Evolutionary conservation across 2,113 vertebrate species (phyloP).

Genomic region (Rhynchomys soricoides): DNA sequence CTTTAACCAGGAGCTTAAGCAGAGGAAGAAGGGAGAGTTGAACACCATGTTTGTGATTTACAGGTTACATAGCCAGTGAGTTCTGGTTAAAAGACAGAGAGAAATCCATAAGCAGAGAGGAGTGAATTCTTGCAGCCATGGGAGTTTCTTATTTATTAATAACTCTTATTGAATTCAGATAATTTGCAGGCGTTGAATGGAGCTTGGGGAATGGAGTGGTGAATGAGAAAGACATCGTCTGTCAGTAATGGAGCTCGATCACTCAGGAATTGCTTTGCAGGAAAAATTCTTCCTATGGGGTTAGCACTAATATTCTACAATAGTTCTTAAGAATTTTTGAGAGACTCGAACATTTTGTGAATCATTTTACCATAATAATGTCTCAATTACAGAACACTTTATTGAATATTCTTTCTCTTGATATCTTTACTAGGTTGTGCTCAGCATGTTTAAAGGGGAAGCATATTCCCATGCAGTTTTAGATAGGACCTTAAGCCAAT

Average conservation of each 20-base stretch:
- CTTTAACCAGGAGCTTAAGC: not conserved
- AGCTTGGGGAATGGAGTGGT: not conserved
- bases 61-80: not conserved
- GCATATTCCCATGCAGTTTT: not conserved
- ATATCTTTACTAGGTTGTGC: not conserved
- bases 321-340: conserved; percentile 45
- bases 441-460: conserved; percentile 1
- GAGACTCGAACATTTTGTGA: conserved; percentile 13
- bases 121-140: not conserved
- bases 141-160: conserved; percentile 6
- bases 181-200: not conserved
- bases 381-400: not conserved
- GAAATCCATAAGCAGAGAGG: not conserved
- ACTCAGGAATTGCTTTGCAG: not conserved
- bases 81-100: not conserved
- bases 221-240: not conserved
- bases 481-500: not conserved
- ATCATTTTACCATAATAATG: conserved; percentile 22
- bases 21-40: not conserved
- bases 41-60: not conserved
- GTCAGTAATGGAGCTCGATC: not conserved
- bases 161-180: not conserved
- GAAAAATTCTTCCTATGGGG: not conserved
- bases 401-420: conserved; percentile 46
- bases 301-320: not conserved